These are phyloP conservation scores for Callinectes sapidus DNA, from an alignment of 2,888 invertebrate genomes.

Conservation along the genomic window DNA sequence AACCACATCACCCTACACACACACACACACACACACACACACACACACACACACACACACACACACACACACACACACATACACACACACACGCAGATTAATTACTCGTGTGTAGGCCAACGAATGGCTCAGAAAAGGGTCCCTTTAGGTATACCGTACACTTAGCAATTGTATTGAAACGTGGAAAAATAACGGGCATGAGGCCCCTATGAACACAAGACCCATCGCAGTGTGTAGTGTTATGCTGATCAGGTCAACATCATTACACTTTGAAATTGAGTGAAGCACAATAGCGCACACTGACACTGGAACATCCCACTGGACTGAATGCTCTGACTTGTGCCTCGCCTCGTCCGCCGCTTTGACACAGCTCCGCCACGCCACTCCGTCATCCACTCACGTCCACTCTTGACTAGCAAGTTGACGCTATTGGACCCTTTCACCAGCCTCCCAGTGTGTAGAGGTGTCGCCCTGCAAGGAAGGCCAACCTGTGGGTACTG, in stretches of 20 bases:
- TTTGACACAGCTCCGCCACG: not conserved
- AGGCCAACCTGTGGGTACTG: not conserved
- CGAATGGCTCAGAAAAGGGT: not conserved
- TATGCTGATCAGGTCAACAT: not conserved
- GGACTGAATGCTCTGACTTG: not conserved
- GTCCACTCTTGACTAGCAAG: not conserved
- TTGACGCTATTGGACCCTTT: not conserved
- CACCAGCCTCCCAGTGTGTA: not conserved
- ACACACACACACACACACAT: not conserved
- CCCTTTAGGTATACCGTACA: not conserved
- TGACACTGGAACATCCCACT: not conserved
- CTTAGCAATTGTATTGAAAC: not conserved
- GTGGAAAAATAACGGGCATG: slow-evolving; percentile 6
- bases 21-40: not conserved
- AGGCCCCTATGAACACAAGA: not conserved
- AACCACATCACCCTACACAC: not conserved
- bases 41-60: not conserved
- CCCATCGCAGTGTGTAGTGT: not conserved
- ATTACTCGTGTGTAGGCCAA: not conserved
- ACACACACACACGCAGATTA: not conserved
- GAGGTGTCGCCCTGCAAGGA: not conserved
- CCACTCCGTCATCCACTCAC: not conserved
- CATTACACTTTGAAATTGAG: not conserved
- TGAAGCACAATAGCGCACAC: not conserved
- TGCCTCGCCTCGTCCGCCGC: not conserved